phyloP scores from a whole-genome alignment of 2,797 vertebrate species.

The Aldrovandia affinis region DNA sequence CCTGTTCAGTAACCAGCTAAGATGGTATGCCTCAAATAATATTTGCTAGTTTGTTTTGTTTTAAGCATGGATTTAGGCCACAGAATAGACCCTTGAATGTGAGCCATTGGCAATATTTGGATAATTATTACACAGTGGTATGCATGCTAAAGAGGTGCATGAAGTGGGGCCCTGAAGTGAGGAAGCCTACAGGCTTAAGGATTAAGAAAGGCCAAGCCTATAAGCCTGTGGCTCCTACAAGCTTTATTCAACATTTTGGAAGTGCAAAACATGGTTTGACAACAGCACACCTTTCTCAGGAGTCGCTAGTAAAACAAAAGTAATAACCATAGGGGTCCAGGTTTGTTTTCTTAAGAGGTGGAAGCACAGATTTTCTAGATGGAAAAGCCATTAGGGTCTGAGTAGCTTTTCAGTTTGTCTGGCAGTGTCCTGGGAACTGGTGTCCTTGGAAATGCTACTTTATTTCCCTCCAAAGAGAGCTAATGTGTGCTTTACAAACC shows the following conservation, averaged over 20 bases:
- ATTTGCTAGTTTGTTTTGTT: neutral
- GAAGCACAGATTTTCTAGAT: constrained; percentile 31
- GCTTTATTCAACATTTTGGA: neutral
- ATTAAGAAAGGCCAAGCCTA: neutral
- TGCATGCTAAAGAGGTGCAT: neutral
- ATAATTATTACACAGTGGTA: neutral
- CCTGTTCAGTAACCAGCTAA: neutral
- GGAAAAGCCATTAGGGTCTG: constrained; percentile 36
- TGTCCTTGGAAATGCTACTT: constrained; percentile 32
- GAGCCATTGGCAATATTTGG: neutral
- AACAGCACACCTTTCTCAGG: neutral
- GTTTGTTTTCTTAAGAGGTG: constrained; percentile 33
- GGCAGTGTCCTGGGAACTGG: constrained; percentile 3
- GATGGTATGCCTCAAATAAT: neutral
- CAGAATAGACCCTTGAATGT: neutral
- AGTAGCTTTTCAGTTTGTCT: constrained; percentile 17
- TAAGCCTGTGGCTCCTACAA: neutral
- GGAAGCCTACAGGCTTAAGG: neutral
- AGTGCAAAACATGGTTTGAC: neutral
- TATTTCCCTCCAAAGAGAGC: constrained; percentile 6
- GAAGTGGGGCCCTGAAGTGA: neutral
- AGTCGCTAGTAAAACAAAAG: neutral
- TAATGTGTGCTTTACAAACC: constrained; percentile 13
- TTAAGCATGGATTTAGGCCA: neutral
- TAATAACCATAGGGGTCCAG: constrained; percentile 15